Percentiles rank a stretch among this genome's conserved stretches.
Evolutionary conservation across 2,797 vertebrate species (phyloP).

Genomic region (Pseudomugil tenellus): DNA sequence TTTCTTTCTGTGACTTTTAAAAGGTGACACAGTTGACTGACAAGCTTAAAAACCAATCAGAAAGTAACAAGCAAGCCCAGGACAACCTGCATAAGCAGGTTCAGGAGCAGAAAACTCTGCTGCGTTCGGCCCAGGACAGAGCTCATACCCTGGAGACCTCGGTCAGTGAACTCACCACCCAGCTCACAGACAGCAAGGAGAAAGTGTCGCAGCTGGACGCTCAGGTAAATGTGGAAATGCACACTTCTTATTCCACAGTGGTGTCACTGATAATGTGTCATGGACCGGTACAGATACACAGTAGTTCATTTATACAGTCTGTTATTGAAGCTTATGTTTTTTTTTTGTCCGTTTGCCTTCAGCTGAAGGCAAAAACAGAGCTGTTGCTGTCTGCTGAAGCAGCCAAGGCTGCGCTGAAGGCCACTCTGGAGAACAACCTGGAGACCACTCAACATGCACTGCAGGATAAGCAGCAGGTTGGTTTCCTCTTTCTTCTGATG

Average conservation of each 20-base stretch:
- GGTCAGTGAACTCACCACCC: slow-evolving; percentile 86
- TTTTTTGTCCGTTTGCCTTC: slow-evolving; percentile 31
- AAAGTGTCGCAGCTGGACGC: slow-evolving; percentile 92
- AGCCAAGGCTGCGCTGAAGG: slow-evolving; percentile 92
- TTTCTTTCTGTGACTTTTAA: slow-evolving; percentile 19
- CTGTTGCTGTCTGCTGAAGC: slow-evolving; percentile 94
- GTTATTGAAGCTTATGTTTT: background rate
- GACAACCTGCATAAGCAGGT: slow-evolving; percentile 97
- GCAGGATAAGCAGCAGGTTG: slow-evolving; percentile 97
- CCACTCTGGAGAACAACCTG: slow-evolving; percentile 94
- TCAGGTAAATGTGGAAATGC: slow-evolving; percentile 82
- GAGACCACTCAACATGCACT: slow-evolving; percentile 94
- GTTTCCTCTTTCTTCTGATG: background rate
- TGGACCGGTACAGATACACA: background rate
- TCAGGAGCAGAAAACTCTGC: slow-evolving; percentile 94
- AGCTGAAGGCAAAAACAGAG: slow-evolving; percentile 98
- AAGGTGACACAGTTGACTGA: slow-evolving; percentile 94
- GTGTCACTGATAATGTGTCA: background rate
- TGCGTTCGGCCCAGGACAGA: slow-evolving; percentile 91
- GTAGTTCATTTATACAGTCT: background rate
- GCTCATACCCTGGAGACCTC: slow-evolving; percentile 89
- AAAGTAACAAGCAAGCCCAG: slow-evolving; percentile 98
- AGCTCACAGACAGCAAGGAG: slow-evolving; percentile 93
- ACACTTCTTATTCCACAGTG: accelerated
- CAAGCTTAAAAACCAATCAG: slow-evolving; percentile 97